Evolutionary conservation across 2,888 invertebrate species (phyloP).

Genomic region (Lepidocyrtoides sp.): DNA sequence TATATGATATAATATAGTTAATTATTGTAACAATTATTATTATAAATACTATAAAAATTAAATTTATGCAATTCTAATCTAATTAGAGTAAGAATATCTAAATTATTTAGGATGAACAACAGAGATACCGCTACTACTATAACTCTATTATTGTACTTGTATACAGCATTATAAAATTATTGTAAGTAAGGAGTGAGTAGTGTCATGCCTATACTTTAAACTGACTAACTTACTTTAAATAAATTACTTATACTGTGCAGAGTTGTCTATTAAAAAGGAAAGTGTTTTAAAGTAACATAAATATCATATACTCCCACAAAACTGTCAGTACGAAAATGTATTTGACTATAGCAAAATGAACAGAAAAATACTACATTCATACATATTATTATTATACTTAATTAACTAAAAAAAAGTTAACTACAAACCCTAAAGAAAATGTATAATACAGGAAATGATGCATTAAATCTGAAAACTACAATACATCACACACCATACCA

Average conservation of each 20-base stretch:
- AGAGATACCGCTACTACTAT: conserved; percentile 70
- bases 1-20: neutral
- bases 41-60: conserved; percentile 16
- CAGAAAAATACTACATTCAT: neutral
- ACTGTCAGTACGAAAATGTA: neutral
- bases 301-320: conserved; percentile 11
- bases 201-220: conserved; percentile 65
- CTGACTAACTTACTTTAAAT: conserved; percentile 67
- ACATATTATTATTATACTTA: conserved; percentile 16
- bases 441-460: neutral
- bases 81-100: conserved; percentile 5
- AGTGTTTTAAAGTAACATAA: conserved; percentile 21
- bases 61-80: conserved; percentile 40
- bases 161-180: conserved; percentile 46
- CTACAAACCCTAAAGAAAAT: neutral
- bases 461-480: conserved; percentile 31
- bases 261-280: neutral
- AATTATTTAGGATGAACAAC: conserved; percentile 43
- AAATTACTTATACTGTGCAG: conserved; percentile 11
- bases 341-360: neutral
- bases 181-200: conserved; percentile 42
- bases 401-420: conserved; percentile 9
- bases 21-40: conserved; percentile 14
- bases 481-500: conserved; percentile 42
- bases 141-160: conserved; percentile 27